A percentile compares a stretch with the other conserved stretches of the same genome.
phyloP scores from a whole-genome alignment of 2,888 invertebrate genomes.

The Ornithoptera priamus region DNA sequence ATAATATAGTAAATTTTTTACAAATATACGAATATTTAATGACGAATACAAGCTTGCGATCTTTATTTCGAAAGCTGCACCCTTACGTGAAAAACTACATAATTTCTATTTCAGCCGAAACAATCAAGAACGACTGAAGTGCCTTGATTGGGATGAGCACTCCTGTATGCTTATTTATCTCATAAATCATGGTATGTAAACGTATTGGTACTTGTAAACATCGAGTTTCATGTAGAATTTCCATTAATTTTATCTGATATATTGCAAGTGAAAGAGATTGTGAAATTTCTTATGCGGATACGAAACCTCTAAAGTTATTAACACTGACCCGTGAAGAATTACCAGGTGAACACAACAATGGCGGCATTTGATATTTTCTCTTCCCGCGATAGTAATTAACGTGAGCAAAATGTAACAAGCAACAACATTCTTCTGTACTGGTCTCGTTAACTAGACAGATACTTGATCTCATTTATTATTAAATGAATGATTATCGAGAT shows the following conservation, averaged over 20 bases:
- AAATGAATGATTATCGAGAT: neutral
- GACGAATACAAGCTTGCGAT: too few relatives aligned
- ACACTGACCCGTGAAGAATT: conserved; percentile 30
- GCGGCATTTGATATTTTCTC: conserved; percentile 31
- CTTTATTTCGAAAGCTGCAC: too few relatives aligned
- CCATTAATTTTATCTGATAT: neutral
- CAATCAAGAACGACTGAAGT: too few relatives aligned
- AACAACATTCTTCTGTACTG: conserved; percentile 7
- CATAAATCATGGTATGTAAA: too few relatives aligned
- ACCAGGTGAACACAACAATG: conserved; percentile 36
- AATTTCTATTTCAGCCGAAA: too few relatives aligned
- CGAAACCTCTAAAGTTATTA: conserved; percentile 16
- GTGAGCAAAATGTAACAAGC: conserved; percentile 19
- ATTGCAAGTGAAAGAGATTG: neutral
- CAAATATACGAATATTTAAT: too few relatives aligned
- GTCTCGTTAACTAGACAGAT: neutral
- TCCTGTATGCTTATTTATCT: too few relatives aligned
- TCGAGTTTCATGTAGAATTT: neutral
- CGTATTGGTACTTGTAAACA: neutral
- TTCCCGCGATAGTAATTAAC: conserved; percentile 26
- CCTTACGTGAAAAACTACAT: too few relatives aligned
- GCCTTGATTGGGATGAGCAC: too few relatives aligned
- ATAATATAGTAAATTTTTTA: too few relatives aligned
- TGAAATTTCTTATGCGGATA: conserved; percentile 11
- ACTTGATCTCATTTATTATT: neutral